Conservation (phyloP, 2,113 vertebrate species). For the Chaetodon auriga region DNA sequence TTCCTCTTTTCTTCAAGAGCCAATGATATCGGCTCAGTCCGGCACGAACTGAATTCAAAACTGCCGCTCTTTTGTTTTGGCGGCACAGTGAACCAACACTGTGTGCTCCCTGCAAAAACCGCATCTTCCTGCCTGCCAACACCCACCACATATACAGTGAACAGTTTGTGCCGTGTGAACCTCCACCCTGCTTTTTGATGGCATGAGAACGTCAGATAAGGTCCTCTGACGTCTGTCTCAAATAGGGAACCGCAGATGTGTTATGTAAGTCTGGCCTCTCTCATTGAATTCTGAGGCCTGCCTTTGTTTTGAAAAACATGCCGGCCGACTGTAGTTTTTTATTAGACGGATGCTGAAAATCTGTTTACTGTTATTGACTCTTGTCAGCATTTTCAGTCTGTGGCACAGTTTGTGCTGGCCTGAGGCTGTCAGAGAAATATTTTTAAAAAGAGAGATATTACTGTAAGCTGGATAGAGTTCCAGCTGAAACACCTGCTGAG, state of each 20-base stretch:
- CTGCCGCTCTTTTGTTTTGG: conserved; percentile 72
- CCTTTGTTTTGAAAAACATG: conserved; percentile 2
- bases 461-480: neutral
- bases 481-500: conserved; percentile 1
- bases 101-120: conserved; percentile 61
- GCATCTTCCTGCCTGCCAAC: conserved; percentile 64
- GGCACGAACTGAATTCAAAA: conserved; percentile 64
- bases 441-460: neutral
- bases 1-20: conserved; percentile 67
- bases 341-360: neutral
- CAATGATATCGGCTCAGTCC: conserved; percentile 42
- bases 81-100: conserved; percentile 38
- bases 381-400: neutral
- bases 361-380: neutral
- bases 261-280: neutral
- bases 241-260: conserved; percentile 30
- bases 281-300: neutral
- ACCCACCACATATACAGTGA: conserved; percentile 43
- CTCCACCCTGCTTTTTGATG: conserved; percentile 37
- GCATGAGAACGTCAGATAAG: conserved; percentile 7
- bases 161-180: conserved; percentile 44
- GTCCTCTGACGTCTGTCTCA: conserved; percentile 22
- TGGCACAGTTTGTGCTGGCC: neutral
- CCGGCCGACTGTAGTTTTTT: neutral
- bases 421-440: neutral